Base-by-base conservation (phyloP, 2,888 invertebrate genomes). In the Yponomeuta sedellus region DNA sequence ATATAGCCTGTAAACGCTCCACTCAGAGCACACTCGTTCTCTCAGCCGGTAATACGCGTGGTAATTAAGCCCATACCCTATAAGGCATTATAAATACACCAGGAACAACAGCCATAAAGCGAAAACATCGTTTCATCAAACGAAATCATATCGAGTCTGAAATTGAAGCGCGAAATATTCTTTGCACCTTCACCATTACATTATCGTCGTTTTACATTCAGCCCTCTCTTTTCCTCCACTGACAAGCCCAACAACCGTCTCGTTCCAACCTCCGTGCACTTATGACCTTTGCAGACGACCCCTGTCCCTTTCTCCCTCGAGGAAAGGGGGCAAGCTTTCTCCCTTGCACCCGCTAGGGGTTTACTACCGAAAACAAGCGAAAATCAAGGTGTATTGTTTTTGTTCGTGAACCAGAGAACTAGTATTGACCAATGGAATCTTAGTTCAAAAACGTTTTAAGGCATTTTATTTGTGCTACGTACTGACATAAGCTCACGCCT, bases 241-340 rank as follows among this genome's bases (percentile, higher is more conserved):
- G 28, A 4, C 25, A 2, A 64, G 59, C 39, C 62, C 16, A 11
- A 19, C 61, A 19, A 8, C 62, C 34, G 44, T 59, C 25, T 66
- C 67, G 64, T 70, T 62, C 66, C 72, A 72, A 69, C 76, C 67
- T 70, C 68, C 70, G 67, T 74, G 75, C 75, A 76, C 76, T 75
- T 64, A 34, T 66, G 64, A 66, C 63, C 66, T 64, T 64, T 67
- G 61, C 64, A 61, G 19, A 59, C 25, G 34, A 5, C 34, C 34
- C 3, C 25, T 12, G 12, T 56, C 61, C 57, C 56, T 67, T 12
- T 64, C 63, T 34, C 4, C 40, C 25, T n/a, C 25, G 25, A 25
- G 25, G 59, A 20, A 61, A 61, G 22, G 12, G 10, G 19, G 12
- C 28, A 2, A 11, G 10, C 61, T 61, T 34, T 28, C 61, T 61